phyloP scores from a whole-genome alignment of 2,113 vertebrate species.

The Propithecus coquereli region DNA sequence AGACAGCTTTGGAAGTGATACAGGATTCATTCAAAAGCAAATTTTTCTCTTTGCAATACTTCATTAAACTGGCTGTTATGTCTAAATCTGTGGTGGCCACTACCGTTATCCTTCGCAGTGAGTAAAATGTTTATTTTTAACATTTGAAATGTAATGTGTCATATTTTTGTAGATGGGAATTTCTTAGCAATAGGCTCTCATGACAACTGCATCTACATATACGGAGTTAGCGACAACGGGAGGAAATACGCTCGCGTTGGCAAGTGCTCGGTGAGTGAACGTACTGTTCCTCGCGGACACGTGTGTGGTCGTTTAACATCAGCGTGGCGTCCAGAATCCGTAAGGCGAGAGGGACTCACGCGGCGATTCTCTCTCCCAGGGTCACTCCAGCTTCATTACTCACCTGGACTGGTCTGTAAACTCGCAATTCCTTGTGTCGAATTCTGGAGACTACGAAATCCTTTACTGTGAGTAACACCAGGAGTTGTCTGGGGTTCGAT shows the following conservation, averaged over 20 bases:
- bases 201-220: constrained; percentile 99
- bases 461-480: constrained; percentile 93
- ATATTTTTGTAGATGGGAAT: constrained; percentile 88
- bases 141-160: background rate
- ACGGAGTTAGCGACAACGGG: constrained; percentile 92
- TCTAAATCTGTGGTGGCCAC: background rate
- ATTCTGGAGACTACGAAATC: constrained; percentile 99
- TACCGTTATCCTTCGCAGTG: background rate
- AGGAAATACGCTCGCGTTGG: constrained; percentile 95
- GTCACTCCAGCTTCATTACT: constrained; percentile 99
- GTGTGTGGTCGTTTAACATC: fast-evolving
- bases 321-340: fast-evolving
- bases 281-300: fast-evolving
- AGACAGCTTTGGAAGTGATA: no score
- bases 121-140: background rate
- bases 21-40: background rate
- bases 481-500: background rate
- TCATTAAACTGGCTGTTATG: background rate
- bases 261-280: constrained; percentile 93
- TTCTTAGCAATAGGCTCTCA: constrained; percentile 98
- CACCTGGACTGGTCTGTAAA: constrained; percentile 98
- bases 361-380: constrained; percentile 79
- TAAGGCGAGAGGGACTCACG: background rate
- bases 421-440: constrained; percentile 97
- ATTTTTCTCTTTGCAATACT: background rate